Evolutionary conservation across 2,797 vertebrate genomes (phyloP), one percentile per base, ranked within the genome.

Genomic region (Rhynchotus rufescens): DNA sequence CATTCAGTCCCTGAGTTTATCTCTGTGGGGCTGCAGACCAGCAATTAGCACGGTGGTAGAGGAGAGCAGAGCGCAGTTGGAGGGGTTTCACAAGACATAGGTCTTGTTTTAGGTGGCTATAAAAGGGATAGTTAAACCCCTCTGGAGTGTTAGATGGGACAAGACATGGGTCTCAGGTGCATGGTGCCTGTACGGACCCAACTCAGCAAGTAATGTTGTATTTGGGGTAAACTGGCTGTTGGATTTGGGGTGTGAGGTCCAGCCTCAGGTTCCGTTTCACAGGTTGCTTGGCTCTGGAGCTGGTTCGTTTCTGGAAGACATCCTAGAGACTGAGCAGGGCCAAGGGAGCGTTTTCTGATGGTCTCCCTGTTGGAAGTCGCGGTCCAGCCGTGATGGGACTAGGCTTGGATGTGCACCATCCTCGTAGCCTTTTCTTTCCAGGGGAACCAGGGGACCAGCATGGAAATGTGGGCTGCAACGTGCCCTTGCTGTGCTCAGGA

Each of bases 301-400:
- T 90, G 84, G 86, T 87, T 93, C 71, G 64, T 54, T 91, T 94
- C 92, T 94, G 87, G 79, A 87, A 88, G 87, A 84, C 14, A 23
- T 84, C 80, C 84, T 74, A 77, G 82, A 76, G 80, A 20, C 4
- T 10, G 80, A 88, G 78, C 2, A 71, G 34, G 44, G 77, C 75
- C 93, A 92, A 96, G 89, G 64, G 74, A 93, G 89, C 60, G 54
- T 91, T 94, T 96, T 95, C 93, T 92, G 94, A 59, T 88, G 89
- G 93, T 88, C 84, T 78, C 84, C 75, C 49, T 52, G 38, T 5
- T 80, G 80, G 42, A 60, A 86, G 67, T 60, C 0, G 0, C 0
- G 2, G 80, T 84, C 85, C 90, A 94, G 88, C 80, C 56, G 0
- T 0, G 7, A 36, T 49, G 47, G 47, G 67, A 21, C 71, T 56